Conservation (phyloP, 1,140 invertebrate genomes). For the Lepidurus arcticus region DNA sequence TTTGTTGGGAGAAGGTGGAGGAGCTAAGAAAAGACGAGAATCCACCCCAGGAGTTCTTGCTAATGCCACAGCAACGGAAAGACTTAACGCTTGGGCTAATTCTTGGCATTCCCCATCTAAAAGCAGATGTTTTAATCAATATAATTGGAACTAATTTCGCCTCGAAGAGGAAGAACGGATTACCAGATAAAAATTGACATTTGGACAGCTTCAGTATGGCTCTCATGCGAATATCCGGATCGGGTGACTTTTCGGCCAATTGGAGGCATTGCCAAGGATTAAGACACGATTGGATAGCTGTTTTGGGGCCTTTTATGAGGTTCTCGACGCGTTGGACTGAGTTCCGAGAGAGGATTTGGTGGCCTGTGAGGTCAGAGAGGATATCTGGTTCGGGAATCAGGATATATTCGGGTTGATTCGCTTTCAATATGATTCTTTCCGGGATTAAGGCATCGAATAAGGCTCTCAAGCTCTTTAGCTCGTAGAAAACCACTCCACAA, state of each 20-base stretch:
- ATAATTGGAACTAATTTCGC: neutral
- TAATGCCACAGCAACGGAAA: neutral
- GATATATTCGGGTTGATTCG: neutral
- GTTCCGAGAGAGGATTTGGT: neutral
- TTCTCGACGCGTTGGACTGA: neutral
- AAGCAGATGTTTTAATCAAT: neutral
- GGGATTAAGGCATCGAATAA: conserved; percentile 11
- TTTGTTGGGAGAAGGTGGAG: neutral
- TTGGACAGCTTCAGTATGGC: neutral
- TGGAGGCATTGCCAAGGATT: neutral
- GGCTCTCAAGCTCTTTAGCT: neutral
- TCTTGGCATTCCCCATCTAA: neutral
- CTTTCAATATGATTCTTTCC: neutral
- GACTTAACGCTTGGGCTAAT: neutral
- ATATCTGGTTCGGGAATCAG: neutral
- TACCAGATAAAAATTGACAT: neutral
- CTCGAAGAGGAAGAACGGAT: neutral
- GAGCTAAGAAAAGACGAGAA: neutral
- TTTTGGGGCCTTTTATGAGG: neutral
- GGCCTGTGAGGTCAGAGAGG: neutral
- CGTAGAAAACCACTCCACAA: neutral
- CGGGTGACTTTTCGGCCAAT: neutral
- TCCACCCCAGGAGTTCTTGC: neutral
- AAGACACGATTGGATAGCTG: neutral
- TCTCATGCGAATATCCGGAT: neutral